Base-by-base conservation (phyloP, 2,888 invertebrate species). In the Eumerus sabulonum region DNA sequence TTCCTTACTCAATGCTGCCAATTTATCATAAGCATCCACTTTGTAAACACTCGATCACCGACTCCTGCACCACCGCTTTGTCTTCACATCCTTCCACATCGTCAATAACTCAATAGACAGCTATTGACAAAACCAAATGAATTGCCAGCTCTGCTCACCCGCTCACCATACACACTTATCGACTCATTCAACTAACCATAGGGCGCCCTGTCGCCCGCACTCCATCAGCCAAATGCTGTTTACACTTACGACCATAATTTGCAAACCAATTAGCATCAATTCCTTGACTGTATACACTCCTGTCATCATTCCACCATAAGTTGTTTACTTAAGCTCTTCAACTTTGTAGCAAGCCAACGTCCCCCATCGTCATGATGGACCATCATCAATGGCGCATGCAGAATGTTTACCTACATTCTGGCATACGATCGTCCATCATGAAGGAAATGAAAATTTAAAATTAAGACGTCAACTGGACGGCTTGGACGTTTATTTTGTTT, bases 241-340 rank as follows among this genome's bases (percentile, higher is more conserved):
- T 79, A 79, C 79, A 54, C 64, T 74, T 50, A 45, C 45, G 68
- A 50, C 68, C 79, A 60, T 74, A 79, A 79, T 79, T 79, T 79
- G 79, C 79, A 79, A 79, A 79, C 68, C 79, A 79, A 79, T 79
- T 79, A 79, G 79, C 74, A 70, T 74, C 68, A 74, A 79, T 79
- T 79, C 79, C 60, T 42, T 17, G 38, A 16, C 27, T 27, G 27
- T n/a, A 11, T 12, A 13, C 19, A 9, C 40, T 9, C 16, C 12
- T n/a, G 51, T 51, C 63, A 63, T 70, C 73, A 62, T 56, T 62
- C 72, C 17, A 27, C 45, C 19, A 51, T 66, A 77, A 67, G 72
- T 45, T 79, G 74, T 79, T 79, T 79, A 60, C 50, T 64, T 63
- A 74, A 60, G 64, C 59, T 70, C 74, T 74, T 79, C 50, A 74